phyloP scores from a whole-genome alignment of 2,888 invertebrate genomes.

The Neria commutata region DNA sequence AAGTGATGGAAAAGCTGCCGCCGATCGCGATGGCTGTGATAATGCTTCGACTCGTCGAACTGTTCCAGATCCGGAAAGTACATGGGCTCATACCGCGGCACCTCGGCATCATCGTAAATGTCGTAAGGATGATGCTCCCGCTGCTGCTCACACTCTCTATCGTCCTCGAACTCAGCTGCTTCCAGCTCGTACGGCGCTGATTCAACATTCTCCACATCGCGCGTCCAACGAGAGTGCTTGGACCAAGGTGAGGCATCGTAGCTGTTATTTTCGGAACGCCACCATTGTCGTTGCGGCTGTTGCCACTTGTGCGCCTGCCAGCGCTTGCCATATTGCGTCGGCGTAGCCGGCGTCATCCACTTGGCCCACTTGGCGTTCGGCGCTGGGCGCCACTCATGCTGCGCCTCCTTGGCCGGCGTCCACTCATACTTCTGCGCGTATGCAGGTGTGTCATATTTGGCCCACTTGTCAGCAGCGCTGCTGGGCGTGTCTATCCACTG shows the following conservation, averaged over 20 bases:
- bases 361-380: conserved; percentile 38
- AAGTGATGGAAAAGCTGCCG: conserved; percentile 53
- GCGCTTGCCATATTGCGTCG: conserved; percentile 3
- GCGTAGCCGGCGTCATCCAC: conserved; percentile 37
- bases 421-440: conserved; percentile 39
- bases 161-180: not conserved
- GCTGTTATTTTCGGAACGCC: not conserved
- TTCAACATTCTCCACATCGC: no score
- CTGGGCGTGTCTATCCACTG: conserved; percentile 32
- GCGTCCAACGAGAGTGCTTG: conserved; percentile 42
- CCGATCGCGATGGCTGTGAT: conserved; percentile 52
- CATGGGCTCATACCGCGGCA: conserved; percentile 20
- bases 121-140: not conserved
- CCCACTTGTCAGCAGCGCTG: conserved; percentile 41
- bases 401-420: conserved; percentile 30
- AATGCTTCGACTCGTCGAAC: conserved; percentile 41
- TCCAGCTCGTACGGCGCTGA: not conserved
- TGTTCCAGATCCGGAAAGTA: conserved; percentile 43
- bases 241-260: no score
- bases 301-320: not conserved
- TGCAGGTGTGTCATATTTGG: conserved; percentile 37
- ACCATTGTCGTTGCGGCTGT: conserved; percentile 2
- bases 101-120: conserved; percentile 34
- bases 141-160: conserved; percentile 18
- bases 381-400: conserved; percentile 3